Percentiles rank a stretch among this genome's conserved stretches.
phyloP scores from a whole-genome alignment of 1,140 invertebrate species.

The Aphis craccivora region DNA sequence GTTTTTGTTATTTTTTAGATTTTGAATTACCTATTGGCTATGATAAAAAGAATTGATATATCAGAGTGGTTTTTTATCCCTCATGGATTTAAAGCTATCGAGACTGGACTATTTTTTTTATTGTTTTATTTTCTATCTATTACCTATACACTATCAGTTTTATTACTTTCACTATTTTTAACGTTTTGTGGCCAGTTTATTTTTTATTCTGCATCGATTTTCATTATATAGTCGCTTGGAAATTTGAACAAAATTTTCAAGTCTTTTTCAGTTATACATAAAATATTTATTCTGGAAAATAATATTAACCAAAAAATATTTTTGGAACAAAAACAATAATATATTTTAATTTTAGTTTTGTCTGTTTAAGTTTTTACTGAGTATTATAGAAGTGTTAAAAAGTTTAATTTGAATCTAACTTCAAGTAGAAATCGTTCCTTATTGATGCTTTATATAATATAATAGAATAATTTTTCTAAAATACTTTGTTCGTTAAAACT shows the following conservation, averaged over 20 bases:
- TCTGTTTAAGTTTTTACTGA: background rate
- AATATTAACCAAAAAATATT: background rate
- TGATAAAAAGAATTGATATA: background rate
- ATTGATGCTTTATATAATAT: background rate
- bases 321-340: background rate
- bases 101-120: background rate
- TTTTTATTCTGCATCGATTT: background rate
- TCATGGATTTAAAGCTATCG: background rate
- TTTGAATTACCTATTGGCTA: background rate
- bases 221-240: background rate
- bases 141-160: background rate
- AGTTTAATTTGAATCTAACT: background rate
- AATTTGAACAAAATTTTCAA: background rate
- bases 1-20: background rate
- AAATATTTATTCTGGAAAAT: background rate
- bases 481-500: background rate
- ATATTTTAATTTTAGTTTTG: background rate
- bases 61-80: background rate
- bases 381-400: background rate
- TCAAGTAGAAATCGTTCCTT: background rate
- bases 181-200: background rate
- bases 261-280: background rate
- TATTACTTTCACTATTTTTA: slow-evolving; percentile 22
- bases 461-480: background rate
- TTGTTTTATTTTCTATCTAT: slow-evolving; percentile 6